Conservation (phyloP, 2,888 invertebrate genomes). For the Hyles lineata region DNA sequence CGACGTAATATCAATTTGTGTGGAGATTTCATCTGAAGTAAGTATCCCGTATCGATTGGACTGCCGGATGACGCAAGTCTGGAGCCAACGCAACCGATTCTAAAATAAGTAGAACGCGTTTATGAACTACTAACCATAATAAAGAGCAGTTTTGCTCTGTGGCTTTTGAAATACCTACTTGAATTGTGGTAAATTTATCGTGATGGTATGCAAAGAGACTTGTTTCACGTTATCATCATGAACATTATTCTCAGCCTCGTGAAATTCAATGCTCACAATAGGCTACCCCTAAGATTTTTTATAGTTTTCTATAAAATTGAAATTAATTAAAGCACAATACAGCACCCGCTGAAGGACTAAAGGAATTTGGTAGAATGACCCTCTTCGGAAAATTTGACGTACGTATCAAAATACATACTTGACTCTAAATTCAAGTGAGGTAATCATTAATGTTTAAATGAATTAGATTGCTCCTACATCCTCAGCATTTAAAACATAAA, state of each 20-base stretch:
- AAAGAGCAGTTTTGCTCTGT: no score
- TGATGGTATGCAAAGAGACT: no score
- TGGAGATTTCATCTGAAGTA: not conserved
- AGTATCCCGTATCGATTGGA: not conserved
- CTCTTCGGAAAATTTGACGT: no score
- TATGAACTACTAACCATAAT: not conserved
- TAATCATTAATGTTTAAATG: not conserved
- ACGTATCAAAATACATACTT: no score
- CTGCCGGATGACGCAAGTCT: conserved; percentile 14
- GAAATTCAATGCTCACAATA: no score
- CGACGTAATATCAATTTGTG: not conserved
- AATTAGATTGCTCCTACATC: not conserved
- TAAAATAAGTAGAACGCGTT: not conserved
- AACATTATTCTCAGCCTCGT: not conserved
- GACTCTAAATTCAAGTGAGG: not conserved
- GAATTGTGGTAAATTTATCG: no score
- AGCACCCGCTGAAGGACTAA: not conserved
- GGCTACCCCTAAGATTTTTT: not conserved
- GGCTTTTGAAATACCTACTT: no score
- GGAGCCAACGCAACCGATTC: conserved; percentile 1
- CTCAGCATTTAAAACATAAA: not conserved
- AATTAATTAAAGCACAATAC: not conserved
- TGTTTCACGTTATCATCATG: no score
- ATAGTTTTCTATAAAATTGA: no score
- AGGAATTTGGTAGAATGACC: not conserved